Conservation (phyloP, 1,140 invertebrate species). For the Plectrocnemia conspersa region DNA sequence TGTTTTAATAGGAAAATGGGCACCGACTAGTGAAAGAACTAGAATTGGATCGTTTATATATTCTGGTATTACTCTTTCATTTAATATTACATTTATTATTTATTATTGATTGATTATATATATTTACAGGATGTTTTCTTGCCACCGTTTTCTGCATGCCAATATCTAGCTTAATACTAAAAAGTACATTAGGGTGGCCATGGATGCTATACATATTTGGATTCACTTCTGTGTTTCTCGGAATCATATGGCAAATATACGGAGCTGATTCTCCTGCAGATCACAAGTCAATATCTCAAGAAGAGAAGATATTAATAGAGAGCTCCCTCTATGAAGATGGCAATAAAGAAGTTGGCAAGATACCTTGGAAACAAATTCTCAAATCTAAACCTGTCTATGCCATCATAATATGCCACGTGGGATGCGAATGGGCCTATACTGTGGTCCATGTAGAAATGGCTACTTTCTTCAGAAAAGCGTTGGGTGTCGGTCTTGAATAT, state of each 20-base stretch:
- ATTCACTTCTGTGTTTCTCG: not conserved
- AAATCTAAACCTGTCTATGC: slow-evolving; percentile 61
- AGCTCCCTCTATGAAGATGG: not conserved
- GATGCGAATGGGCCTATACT: slow-evolving; percentile 63
- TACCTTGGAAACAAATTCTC: slow-evolving; percentile 61
- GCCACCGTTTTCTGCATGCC: slow-evolving; percentile 11
- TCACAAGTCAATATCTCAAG: slow-evolving; percentile 4
- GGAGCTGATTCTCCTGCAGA: not conserved
- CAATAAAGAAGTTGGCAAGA: slow-evolving; percentile 19
- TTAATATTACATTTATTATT: not conserved
- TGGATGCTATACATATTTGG: slow-evolving; percentile 16
- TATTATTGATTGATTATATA: not conserved
- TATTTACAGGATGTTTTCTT: slow-evolving; percentile 4
- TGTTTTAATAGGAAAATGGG: slow-evolving; percentile 12
- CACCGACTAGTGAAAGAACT: slow-evolving; percentile 7
- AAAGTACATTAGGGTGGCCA: slow-evolving; percentile 5
- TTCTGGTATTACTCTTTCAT: slow-evolving; percentile 2
- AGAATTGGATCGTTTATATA: slow-evolving; percentile 12
- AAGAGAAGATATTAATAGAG: slow-evolving; percentile 13
- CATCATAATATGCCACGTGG: slow-evolving; percentile 59
- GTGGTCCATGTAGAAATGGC: slow-evolving; percentile 62
- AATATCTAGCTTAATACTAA: not conserved
- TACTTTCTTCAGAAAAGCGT: slow-evolving; percentile 8
- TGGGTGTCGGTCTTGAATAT: slow-evolving; percentile 11
- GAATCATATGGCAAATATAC: not conserved